Evolutionary conservation across 2,888 invertebrate species (phyloP).

Genomic region (Xylophagus ater): DNA sequence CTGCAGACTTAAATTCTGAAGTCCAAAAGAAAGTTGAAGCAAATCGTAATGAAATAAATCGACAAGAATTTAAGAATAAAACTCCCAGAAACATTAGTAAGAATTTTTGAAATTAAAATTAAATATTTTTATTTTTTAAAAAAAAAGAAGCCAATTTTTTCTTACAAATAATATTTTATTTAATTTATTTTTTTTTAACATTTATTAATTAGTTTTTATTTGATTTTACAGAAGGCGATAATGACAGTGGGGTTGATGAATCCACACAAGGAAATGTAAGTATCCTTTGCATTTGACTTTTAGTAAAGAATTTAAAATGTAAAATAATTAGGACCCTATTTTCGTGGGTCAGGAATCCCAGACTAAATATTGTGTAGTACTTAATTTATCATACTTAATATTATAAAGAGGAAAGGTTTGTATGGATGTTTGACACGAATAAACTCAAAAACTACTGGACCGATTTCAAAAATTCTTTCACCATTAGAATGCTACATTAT

Average conservation of each 20-base stretch:
- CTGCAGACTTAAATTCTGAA: slow-evolving; percentile 6
- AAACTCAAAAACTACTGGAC: too few species aligned
- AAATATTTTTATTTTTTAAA: background rate
- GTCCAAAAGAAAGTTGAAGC: slow-evolving; percentile 6
- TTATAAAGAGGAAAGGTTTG: too few species aligned
- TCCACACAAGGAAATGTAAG: slow-evolving; percentile 71
- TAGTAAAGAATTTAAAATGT: too few species aligned
- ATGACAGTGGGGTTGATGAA: slow-evolving; percentile 73
- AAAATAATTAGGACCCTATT: too few species aligned
- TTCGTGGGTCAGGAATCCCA: too few species aligned
- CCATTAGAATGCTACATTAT: too few species aligned
- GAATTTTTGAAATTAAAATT: background rate
- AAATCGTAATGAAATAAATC: slow-evolving; percentile 3
- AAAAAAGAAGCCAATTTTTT: slow-evolving; percentile 8
- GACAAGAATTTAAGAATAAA: slow-evolving; percentile 1
- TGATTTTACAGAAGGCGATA: slow-evolving; percentile 63
- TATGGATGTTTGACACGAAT: too few species aligned
- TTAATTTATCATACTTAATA: too few species aligned
- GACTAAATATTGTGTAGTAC: too few species aligned
- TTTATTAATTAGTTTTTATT: background rate
- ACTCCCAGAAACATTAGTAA: background rate
- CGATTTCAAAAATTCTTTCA: too few species aligned
- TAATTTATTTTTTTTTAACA: slow-evolving; percentile 11
- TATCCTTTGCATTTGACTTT: too few species aligned
- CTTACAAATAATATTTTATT: background rate